Base-by-base conservation (phyloP, 2,113 vertebrate genomes). In the Alosa alosa region DNA sequence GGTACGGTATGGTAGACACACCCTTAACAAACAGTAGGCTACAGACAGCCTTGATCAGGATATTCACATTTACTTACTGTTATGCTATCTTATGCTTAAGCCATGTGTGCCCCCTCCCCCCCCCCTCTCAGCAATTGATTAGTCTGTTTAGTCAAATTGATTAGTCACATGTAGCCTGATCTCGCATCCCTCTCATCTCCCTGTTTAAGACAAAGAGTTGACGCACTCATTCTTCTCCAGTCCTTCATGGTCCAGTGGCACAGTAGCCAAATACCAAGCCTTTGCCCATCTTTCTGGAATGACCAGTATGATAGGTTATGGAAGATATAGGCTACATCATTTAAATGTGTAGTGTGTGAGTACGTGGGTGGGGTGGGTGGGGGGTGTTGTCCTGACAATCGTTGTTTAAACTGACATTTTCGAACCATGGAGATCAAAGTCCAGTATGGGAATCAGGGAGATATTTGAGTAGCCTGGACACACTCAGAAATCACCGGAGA, bases 21-120 rank as follows among this genome's bases (percentile, higher is more conserved):
- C 95, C 94, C 94, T 95, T 90, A 82, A 87, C 89, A 92, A 95
- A 95, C 94, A 94, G 94, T 93, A 31, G 31, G 31, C 31, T 31
- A 82, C 90, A 92, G 60, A 88, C 88, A 91, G 92, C 88, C 89
- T 88, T 91, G 90, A 85, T 52, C 85, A 81, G 39, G 15, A 55
- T 18, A 55, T 55, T 68, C 81, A 47, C 57, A 84, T 25, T 41
- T 44, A 45, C 81, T 87, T 64, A 39, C 81, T 57, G 46, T 55
- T 68, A 44, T n/a, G n/a, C 82, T 46, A 4, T 60, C n/a, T 31
- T 31, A 31, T 31, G 31, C 31, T 31, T 31, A 5, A 22, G 64
- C 60, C 52, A 46, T 83, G 44, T 83, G 44, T 60, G 64, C 41
- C 4, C 84, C 18, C n/a, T 22, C 25, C 31, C 13, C n/a, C 57